Conservation (phyloP, 2,113 vertebrate species). For the Muntiacus muntjak region DNA sequence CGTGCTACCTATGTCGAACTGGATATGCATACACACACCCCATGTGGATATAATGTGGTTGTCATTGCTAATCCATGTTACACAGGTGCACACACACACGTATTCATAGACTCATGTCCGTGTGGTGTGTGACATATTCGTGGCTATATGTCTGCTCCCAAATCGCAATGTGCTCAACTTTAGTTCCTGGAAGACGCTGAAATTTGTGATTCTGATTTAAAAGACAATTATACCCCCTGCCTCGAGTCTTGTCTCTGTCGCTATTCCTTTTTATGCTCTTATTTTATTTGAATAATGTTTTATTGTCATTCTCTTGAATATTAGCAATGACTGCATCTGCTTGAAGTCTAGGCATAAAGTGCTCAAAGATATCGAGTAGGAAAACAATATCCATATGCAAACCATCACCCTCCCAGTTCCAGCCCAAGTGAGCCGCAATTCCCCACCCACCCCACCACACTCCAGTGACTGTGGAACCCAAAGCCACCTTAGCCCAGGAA, state of each 20-base stretch:
- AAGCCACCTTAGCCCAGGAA: slow-evolving; percentile 2
- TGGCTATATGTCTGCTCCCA: neutral
- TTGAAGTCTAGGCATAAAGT: slow-evolving; percentile 22
- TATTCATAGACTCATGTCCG: neutral
- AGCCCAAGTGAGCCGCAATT: neutral
- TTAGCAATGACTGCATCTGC: slow-evolving; percentile 38
- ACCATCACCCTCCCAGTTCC: neutral
- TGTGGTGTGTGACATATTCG: neutral
- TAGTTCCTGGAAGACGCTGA: neutral
- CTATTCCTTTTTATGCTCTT: slow-evolving; percentile 8
- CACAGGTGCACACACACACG: neutral
- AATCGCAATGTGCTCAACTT: neutral
- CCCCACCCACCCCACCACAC: neutral
- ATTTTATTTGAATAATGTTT: slow-evolving; percentile 62
- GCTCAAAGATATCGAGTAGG: neutral
- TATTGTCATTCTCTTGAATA: slow-evolving; percentile 41
- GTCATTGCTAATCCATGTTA: neutral
- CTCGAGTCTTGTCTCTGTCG: neutral
- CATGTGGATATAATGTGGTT: neutral
- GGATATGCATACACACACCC: neutral
- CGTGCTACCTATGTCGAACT: neutral
- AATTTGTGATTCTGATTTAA: slow-evolving; percentile 19
- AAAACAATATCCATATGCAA: neutral
- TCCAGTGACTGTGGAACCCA: neutral
- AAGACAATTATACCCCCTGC: slow-evolving; percentile 19